A percentile compares a stretch with the other conserved stretches of the same genome.
Evolutionary conservation across 2,113 vertebrate species (phyloP).

Genomic region (Plecturocebus donacophilus): DNA sequence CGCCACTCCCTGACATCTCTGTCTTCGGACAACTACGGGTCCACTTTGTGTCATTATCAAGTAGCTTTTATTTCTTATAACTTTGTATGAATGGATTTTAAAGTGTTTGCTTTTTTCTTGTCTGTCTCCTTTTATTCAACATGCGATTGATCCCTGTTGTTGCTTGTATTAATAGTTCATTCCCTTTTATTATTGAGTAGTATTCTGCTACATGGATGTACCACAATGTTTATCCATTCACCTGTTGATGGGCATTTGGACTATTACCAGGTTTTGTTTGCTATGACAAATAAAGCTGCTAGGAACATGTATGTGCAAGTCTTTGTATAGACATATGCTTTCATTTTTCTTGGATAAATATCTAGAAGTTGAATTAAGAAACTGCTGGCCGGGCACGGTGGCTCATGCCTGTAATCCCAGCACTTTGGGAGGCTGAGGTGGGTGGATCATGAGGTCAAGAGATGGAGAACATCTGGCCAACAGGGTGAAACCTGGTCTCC

Average conservation of each 20-base stretch:
- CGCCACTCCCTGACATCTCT: not conserved
- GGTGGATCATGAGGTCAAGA: not conserved
- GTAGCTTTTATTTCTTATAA: not conserved
- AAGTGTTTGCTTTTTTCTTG: not conserved
- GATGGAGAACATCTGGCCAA: too few species aligned
- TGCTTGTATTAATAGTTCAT: not conserved
- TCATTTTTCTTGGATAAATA: not conserved
- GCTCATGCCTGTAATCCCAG: too few species aligned
- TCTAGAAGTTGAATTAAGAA: not conserved
- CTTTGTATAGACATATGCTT: not conserved
- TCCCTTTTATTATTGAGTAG: not conserved
- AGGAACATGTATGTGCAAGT: not conserved
- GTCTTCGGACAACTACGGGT: not conserved
- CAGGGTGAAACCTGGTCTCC: too few species aligned
- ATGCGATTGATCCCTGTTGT: not conserved
- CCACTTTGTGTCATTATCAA: not conserved
- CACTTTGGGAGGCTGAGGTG: too few species aligned
- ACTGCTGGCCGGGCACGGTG: too few species aligned
- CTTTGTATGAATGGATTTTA: not conserved
- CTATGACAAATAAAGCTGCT: not conserved
- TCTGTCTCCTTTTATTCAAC: not conserved
- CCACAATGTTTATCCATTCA: not conserved
- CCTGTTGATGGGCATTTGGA: not conserved
- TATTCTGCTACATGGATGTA: not conserved
- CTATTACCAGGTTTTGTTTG: not conserved